These are phyloP conservation scores for Myrmophylax atrothorax DNA, from an alignment of 2,113 vertebrate genomes.

Conservation along the genomic window DNA sequence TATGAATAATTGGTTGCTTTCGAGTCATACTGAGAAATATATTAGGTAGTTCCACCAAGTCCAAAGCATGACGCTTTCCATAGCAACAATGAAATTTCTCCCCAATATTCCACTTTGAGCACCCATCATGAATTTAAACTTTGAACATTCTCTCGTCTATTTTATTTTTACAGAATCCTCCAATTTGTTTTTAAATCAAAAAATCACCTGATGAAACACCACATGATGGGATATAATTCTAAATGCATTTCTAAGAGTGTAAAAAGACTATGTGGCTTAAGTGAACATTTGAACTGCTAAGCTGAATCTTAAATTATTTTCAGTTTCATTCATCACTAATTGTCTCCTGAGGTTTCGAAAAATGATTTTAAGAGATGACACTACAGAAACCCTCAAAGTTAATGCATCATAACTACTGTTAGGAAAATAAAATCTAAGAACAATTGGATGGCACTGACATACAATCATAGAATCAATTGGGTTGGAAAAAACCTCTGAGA, in stretches of 20 bases:
- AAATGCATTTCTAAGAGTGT: background rate
- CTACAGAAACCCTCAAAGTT: background rate
- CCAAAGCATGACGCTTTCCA: background rate
- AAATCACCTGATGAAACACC: background rate
- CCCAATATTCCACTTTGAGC: background rate
- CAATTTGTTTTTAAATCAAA: background rate
- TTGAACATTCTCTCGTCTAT: background rate
- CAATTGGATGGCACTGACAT: background rate
- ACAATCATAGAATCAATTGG: too few species aligned
- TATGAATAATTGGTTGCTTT: background rate
- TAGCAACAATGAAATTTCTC: background rate
- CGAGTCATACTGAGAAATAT: background rate
- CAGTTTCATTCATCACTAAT: background rate
- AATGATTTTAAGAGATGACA: background rate
- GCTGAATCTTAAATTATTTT: background rate
- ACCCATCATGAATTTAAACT: background rate
- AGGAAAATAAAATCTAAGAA: background rate
- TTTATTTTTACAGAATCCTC: background rate
- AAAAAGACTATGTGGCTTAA: background rate
- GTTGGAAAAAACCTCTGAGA: too few species aligned
- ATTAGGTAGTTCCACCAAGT: background rate
- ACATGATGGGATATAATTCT: background rate
- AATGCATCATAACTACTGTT: background rate
- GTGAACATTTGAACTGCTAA: background rate
- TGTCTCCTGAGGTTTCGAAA: background rate